phyloP scores from a whole-genome alignment of 2,797 vertebrate species.

The Microhierax caerulescens region DNA sequence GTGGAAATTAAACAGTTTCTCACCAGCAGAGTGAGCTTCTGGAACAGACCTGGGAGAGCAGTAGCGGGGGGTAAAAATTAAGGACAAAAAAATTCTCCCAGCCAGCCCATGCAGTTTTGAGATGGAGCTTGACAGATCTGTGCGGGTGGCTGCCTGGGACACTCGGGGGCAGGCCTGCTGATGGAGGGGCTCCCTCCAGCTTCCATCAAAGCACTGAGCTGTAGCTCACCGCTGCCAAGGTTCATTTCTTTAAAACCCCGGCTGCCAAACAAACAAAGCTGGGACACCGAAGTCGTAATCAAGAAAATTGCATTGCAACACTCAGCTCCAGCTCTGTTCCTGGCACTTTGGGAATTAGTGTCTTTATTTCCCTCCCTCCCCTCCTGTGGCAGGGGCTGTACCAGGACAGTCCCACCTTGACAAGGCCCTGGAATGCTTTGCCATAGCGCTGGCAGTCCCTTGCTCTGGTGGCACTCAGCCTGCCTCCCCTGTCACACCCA shows the following conservation, averaged over 20 bases:
- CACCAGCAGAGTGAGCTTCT: constrained; percentile 12
- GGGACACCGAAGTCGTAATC: not conserved
- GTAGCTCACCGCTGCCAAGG: not conserved
- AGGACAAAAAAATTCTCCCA: not conserved
- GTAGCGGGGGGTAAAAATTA: not conserved
- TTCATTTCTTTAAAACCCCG: not conserved
- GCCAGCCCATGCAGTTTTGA: not conserved
- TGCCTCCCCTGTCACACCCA: not conserved
- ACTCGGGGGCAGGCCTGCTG: not conserved
- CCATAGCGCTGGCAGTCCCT: fast-evolving
- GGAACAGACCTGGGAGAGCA: not conserved
- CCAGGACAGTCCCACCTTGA: not conserved
- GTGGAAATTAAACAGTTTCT: constrained; percentile 51
- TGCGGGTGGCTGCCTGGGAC: not conserved
- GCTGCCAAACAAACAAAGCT: not conserved
- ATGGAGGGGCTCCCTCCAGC: not conserved
- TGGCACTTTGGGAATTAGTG: not conserved
- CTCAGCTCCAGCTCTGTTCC: not conserved
- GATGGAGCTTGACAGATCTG: not conserved
- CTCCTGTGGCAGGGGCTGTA: not conserved
- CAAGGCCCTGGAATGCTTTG: not conserved
- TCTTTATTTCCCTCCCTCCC: not conserved
- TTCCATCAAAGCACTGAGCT: not conserved
- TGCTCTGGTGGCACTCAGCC: not conserved
- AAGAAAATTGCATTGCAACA: not conserved